Evolutionary conservation across 2,888 invertebrate genomes (phyloP), one percentile per base, ranked within the genome.

Genomic region (Cheilosia soror): DNA sequence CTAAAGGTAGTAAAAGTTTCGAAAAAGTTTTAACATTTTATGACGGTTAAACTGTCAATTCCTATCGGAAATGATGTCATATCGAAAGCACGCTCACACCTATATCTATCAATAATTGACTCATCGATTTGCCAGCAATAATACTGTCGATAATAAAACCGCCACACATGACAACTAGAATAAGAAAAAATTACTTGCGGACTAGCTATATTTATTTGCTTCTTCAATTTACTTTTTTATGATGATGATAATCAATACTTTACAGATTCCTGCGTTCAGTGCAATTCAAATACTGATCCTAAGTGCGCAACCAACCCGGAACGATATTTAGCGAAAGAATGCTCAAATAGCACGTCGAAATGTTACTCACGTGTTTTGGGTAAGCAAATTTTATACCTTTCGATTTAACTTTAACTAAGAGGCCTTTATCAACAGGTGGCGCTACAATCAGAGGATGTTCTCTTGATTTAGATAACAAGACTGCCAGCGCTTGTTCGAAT

Each of bases 191-290:
- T 37, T 37, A 0, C 20, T 37, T 0, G 11, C 9, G 2, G 2
- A 11, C n/a, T 13, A 42, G 13, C 5, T 15, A 42, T n/a, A n/a
- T 42, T n/a, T 2, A 11, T 11, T 9, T 42, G 20, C 6, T 9
- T 6, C 20, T 25, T 49, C 7, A 11, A 44, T n/a, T 29, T 62
- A 15, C 7, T 0, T 0, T 7, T 9, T 7, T 37, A 42, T 40
- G 27, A n/a, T 31, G 20, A 42, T 40, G 27, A n/a, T 31, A 31
- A 44, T 33, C 25, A 25, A 27, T 40, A 13, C 4, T 47, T 69
- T 57, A 29, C 71, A 91, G 92, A 90, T 69, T 81, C 89, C 15
- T 91, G 91, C 60, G 90, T 91, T 7, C 92, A 92, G 68, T 91
- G 91, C 84, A 87, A 89, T 68, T 92, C 92, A 2, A 85, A 88